Percentiles rank a stretch among this genome's conserved stretches.
phyloP scores from a whole-genome alignment of 2,888 invertebrate species.

The Geophilus truncorum region DNA sequence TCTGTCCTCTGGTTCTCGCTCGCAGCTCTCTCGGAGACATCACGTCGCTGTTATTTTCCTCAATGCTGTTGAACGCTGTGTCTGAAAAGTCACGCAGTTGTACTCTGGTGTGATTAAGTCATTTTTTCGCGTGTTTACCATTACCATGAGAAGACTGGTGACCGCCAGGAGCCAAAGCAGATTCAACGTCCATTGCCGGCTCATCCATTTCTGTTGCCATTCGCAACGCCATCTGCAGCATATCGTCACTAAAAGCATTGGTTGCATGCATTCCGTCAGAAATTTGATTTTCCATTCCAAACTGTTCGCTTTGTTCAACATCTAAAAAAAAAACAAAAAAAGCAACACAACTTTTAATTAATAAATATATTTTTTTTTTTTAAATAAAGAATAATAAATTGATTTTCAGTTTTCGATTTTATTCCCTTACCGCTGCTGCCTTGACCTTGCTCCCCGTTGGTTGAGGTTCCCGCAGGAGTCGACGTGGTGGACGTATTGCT shows the following conservation, averaged over 20 bases:
- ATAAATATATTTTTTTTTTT: too few relatives aligned
- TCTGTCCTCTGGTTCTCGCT: constrained; percentile 29
- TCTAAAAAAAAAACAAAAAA: too few relatives aligned
- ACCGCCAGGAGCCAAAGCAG: constrained; percentile 3
- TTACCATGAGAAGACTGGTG: neutral
- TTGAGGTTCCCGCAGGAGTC: neutral
- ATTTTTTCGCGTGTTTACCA: neutral
- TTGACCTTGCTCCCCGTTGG: constrained; percentile 61
- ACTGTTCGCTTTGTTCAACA: constrained; percentile 11
- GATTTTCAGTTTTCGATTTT: too few relatives aligned
- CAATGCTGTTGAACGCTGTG: neutral
- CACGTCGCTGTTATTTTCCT: constrained; percentile 32
- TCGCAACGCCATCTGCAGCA: constrained; percentile 47
- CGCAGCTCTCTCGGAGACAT: constrained; percentile 33
- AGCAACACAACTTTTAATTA: too few relatives aligned
- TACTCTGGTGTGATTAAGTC: too few relatives aligned
- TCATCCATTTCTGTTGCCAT: constrained; percentile 66
- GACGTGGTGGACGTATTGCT: neutral
- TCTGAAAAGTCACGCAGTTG: too few relatives aligned
- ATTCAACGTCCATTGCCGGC: constrained; percentile 74
- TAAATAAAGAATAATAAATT: too few relatives aligned
- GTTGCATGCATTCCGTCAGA: constrained; percentile 30
- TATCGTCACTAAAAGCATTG: constrained; percentile 44
- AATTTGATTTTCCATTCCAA: constrained; percentile 26
- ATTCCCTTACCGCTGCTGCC: constrained; percentile 51